These are phyloP conservation scores for Sphenodon punctatus DNA, from an alignment of 2,797 vertebrate species.

Conservation along the genomic window DNA sequence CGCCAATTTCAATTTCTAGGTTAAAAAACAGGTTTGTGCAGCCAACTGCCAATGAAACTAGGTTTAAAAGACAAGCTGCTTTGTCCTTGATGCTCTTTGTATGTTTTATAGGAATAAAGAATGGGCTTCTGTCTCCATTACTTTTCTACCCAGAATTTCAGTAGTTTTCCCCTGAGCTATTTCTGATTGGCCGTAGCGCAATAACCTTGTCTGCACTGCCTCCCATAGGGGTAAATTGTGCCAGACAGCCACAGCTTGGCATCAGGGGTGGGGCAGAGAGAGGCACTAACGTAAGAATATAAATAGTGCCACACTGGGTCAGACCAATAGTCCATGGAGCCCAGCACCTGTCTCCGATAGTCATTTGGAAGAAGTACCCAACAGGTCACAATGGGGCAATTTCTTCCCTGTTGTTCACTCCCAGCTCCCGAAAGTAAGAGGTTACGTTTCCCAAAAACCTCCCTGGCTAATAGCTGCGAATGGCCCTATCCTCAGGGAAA, in stretches of 20 bases:
- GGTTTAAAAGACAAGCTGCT: background rate
- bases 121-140: background rate
- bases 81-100: background rate
- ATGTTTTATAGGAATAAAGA: background rate
- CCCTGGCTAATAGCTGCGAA: too few species aligned
- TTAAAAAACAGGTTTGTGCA: conserved; percentile 48
- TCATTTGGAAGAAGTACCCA: too few species aligned
- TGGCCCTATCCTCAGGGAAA: too few species aligned
- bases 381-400: too few species aligned
- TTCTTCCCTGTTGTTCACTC: too few species aligned
- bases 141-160: background rate
- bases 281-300: too few species aligned
- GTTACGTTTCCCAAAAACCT: background rate
- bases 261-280: background rate
- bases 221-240: background rate
- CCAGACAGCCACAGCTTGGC: background rate
- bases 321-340: too few species aligned
- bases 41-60: background rate
- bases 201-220: background rate
- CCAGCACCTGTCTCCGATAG: too few species aligned
- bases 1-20: conserved; percentile 42
- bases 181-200: background rate
- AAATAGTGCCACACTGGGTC: too few species aligned
- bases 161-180: background rate
- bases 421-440: too few species aligned